phyloP scores from a whole-genome alignment of 2,888 invertebrate species.

The Tuta absoluta region DNA sequence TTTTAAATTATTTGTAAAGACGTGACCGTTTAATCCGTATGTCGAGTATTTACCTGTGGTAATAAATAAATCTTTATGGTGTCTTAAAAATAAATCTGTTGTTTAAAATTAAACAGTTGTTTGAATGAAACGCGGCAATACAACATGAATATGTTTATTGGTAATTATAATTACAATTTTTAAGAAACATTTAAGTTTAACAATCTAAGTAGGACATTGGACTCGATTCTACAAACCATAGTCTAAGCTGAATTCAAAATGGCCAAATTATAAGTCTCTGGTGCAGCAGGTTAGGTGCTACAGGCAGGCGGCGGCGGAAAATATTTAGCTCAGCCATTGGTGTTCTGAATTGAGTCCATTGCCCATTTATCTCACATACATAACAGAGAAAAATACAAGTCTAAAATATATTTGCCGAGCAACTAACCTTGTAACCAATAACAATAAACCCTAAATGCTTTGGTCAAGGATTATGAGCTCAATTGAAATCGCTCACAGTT shows the following conservation, averaged over 20 bases:
- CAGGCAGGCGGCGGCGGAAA: too few relatives aligned
- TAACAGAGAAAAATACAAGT: neutral
- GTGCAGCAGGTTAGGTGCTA: too few relatives aligned
- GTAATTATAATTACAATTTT: neutral
- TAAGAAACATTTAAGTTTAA: neutral
- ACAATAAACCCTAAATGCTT: neutral
- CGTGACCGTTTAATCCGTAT: neutral
- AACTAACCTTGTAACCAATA: neutral
- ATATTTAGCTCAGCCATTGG: too few relatives aligned
- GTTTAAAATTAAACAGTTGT: conserved; percentile 23
- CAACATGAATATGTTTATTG: conserved; percentile 6
- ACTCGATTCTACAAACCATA: too few relatives aligned
- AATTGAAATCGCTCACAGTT: neutral
- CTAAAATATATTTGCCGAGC: neutral
- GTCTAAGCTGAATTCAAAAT: too few relatives aligned
- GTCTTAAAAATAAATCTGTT: conserved; percentile 30
- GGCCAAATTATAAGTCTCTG: too few relatives aligned
- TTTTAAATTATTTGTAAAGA: conserved; percentile 7
- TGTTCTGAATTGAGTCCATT: neutral
- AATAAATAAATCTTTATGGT: conserved; percentile 12
- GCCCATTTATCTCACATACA: neutral
- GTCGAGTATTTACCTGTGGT: neutral
- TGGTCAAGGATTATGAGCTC: neutral
- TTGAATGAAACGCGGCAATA: neutral
- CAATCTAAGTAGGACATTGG: neutral